Conservation (phyloP, 2,113 vertebrate genomes). For the Phyllostomus hastatus region DNA sequence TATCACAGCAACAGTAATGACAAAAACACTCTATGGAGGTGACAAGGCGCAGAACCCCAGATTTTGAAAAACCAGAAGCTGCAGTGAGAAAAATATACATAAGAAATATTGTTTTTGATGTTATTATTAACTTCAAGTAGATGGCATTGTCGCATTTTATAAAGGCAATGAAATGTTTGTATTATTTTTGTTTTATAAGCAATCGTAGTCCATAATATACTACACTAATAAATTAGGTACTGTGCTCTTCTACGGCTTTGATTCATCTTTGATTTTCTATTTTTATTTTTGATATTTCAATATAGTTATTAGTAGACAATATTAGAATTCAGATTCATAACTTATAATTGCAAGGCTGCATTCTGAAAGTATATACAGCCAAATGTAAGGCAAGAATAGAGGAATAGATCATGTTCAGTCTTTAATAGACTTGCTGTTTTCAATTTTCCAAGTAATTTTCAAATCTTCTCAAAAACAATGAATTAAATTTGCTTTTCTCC, state of each 20-base stretch:
- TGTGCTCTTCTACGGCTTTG: not conserved
- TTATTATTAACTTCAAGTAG: not conserved
- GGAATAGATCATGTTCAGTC: not conserved
- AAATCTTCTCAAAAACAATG: not conserved
- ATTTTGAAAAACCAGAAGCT: not conserved
- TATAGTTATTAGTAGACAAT: not conserved
- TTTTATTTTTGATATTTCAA: slow-evolving; percentile 37
- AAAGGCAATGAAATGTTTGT: not conserved
- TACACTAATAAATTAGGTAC: not conserved
- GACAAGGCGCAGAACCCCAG: not conserved
- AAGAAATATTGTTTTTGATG: not conserved
- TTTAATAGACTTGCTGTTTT: not conserved
- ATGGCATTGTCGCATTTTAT: not conserved
- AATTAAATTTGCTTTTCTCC: not conserved
- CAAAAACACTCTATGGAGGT: not conserved
- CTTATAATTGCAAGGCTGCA: not conserved
- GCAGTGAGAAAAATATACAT: not conserved
- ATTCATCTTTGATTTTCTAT: slow-evolving; percentile 29
- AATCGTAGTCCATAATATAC: not conserved
- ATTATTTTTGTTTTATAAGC: slow-evolving; percentile 17
- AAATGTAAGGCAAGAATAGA: not conserved
- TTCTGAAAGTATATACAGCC: not conserved
- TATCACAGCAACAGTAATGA: not conserved
- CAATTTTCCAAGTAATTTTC: slow-evolving; percentile 10
- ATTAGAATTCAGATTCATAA: slow-evolving; percentile 3